Conservation (phyloP, 2,888 invertebrate genomes). For the Dryadula phaetusa region DNA sequence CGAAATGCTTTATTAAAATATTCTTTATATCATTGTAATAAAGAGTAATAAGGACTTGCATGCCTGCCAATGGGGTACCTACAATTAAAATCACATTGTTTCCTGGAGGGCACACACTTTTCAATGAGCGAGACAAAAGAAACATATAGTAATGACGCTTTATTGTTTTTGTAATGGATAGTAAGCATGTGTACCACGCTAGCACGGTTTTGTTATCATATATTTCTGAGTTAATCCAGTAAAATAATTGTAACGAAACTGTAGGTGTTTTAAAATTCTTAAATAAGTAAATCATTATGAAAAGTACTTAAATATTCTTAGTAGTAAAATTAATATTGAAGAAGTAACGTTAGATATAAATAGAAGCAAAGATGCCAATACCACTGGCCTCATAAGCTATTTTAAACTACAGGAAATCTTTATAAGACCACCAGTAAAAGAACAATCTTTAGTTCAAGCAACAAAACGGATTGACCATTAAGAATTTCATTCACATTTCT, state of each 20-base stretch:
- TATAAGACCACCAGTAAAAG: conserved; percentile 28
- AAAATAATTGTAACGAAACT: neutral
- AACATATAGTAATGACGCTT: conserved; percentile 54
- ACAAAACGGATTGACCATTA: neutral
- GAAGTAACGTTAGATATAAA: conserved; percentile 35
- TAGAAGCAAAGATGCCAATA: conserved; percentile 39
- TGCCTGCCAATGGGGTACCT: conserved; percentile 52
- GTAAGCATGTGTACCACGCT: conserved; percentile 29
- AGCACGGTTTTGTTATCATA: neutral
- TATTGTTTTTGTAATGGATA: conserved; percentile 42
- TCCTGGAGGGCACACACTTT: conserved; percentile 72
- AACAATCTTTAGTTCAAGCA: conserved; percentile 5
- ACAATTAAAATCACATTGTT: conserved; percentile 72
- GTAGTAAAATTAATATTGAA: conserved; percentile 23
- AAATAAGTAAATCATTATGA: neutral
- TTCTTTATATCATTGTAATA: conserved; percentile 48
- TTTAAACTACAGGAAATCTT: conserved; percentile 42
- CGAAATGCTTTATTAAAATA: conserved; percentile 43
- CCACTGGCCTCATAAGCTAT: conserved; percentile 42
- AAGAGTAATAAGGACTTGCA: conserved; percentile 31
- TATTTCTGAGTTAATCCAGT: neutral
- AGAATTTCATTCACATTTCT: neutral
- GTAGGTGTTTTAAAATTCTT: neutral
- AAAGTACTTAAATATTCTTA: neutral
- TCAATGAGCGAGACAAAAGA: conserved; percentile 64